Evolutionary conservation across 2,797 vertebrate genomes (phyloP).

Genomic region (Prunella strophiata): DNA sequence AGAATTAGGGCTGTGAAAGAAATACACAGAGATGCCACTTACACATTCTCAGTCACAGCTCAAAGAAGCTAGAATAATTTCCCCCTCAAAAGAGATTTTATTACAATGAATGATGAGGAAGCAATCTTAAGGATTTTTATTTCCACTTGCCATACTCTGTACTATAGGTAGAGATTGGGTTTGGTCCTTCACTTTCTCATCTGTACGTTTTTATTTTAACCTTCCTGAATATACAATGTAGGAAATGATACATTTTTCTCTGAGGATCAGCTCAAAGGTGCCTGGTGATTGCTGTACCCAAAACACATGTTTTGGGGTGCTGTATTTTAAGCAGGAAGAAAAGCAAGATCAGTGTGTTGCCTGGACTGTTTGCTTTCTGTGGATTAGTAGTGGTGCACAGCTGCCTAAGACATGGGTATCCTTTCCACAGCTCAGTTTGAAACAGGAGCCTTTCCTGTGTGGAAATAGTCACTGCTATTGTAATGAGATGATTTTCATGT

Average conservation of each 20-base stretch:
- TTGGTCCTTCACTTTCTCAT: neutral
- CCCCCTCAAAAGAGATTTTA: neutral
- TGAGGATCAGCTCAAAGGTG: neutral
- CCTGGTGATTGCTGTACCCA: neutral
- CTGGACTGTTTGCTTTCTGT: neutral
- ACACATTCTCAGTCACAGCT: neutral
- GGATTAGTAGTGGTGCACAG: neutral
- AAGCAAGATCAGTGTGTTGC: neutral
- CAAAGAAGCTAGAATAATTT: neutral
- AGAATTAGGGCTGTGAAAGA: neutral
- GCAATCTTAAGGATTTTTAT: neutral
- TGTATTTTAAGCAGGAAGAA: neutral
- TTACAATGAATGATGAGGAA: neutral
- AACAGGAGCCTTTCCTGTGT: neutral
- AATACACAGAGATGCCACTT: neutral
- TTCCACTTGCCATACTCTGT: neutral
- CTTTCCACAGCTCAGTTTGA: neutral
- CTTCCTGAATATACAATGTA: neutral
- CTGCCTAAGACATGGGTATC: neutral
- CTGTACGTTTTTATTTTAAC: neutral
- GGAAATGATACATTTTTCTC: neutral
- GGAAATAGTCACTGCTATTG: neutral
- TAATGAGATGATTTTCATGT: neutral
- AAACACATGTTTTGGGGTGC: neutral
- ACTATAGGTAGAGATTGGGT: neutral